Percentiles rank a stretch among this genome's conserved stretches.
phyloP scores from a whole-genome alignment of 1,140 invertebrate species.

The Temnothorax nylanderi region DNA sequence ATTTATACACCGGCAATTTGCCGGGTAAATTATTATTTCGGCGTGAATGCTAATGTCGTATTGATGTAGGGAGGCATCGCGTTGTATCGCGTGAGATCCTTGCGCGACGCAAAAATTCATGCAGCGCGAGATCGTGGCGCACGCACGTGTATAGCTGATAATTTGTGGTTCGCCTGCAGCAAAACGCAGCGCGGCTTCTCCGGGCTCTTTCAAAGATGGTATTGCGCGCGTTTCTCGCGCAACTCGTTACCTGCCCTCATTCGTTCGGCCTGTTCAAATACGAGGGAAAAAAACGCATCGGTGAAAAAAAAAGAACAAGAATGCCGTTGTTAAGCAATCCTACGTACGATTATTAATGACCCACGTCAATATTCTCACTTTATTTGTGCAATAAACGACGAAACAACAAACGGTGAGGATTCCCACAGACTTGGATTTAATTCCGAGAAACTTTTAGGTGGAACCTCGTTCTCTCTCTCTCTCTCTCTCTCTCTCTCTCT shows the following conservation, averaged over 20 bases:
- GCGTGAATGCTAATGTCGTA: conserved; percentile 29
- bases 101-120: conserved; percentile 31
- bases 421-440: neutral
- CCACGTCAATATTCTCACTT: neutral
- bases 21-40: conserved; percentile 51
- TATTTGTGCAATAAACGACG: neutral
- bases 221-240: conserved; percentile 14
- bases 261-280: neutral
- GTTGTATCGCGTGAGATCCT: conserved; percentile 36
- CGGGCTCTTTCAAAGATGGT: neutral
- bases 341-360: conserved; percentile 4
- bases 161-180: conserved; percentile 47
- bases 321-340: neutral
- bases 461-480: neutral
- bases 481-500: neutral
- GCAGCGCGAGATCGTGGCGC: conserved; percentile 16
- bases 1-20: conserved; percentile 30
- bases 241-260: conserved; percentile 20
- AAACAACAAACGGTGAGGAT: neutral
- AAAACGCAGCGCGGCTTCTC: neutral
- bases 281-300: neutral
- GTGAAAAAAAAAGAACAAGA: neutral
- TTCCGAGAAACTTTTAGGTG: neutral
- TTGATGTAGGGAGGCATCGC: neutral
- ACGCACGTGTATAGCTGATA: conserved; percentile 39